Evolutionary conservation across 2,888 invertebrate species (phyloP), one percentile per base, ranked within the genome.

Genomic region (Sthenelais limicola): DNA sequence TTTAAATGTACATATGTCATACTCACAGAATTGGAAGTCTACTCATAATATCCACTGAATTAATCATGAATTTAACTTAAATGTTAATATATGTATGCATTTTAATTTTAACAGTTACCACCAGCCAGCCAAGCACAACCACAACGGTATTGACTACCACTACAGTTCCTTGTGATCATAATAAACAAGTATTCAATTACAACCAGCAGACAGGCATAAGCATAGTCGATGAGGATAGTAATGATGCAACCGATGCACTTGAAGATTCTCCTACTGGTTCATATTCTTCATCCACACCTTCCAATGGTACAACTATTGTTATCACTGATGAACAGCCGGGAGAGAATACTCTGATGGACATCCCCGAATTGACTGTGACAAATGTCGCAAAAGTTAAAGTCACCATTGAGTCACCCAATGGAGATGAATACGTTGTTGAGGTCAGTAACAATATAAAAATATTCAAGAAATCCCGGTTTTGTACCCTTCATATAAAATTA

Each of bases 111-210:
- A n/a, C n/a, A n/a, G n/a, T n/a, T 12, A 62, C 62, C 35, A 35
- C 62, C 18, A 15, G 3, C n/a, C 5, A 35, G n/a, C 38, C 62
- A 12, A 38, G 38, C 62, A 62, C 54, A 5, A 56, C 56, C 26
- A 62, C 62, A 15, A 62, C 62, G 15, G 4, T 9, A 1, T 2
- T 62, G 2, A 62, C 62, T 18, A 62, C 56, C 9, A 56, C 62
- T 24, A 62, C 62, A 35, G 62, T 35, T 62, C 38, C 35, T 24
- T 62, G 62, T 24, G 62, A 24, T n/a, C 21, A 38, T 12, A 15
- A 38, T 18, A 24, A 38, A 43, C 62, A 62, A 43, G 24, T 62
- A 26, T 62, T 62, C 62, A 38, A 33, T 15, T 62, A 62, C 62
- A 38, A 38, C 24, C 21, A 35, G 21, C 21, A 38, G 15, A 62